Percentiles rank a stretch among this genome's conserved stretches.
Conservation (phyloP, 2,113 vertebrate genomes). For the Ameiurus melas region DNA sequence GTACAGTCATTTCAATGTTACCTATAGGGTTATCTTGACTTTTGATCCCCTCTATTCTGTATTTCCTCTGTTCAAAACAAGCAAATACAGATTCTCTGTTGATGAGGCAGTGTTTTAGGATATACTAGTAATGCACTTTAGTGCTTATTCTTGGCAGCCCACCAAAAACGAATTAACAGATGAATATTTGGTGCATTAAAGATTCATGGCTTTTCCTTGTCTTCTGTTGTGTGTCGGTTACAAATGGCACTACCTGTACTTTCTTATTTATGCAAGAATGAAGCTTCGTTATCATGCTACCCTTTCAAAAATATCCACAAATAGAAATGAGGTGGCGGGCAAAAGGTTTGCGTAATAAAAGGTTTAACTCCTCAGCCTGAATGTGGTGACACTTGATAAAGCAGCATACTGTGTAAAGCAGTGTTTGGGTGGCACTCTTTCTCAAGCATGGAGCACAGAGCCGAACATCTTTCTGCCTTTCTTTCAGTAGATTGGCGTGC, state of each 20-base stretch:
- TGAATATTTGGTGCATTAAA: constrained; percentile 46
- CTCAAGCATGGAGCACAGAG: neutral
- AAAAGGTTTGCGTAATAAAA: constrained; percentile 15
- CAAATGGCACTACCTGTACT: constrained; percentile 33
- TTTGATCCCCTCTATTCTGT: constrained; percentile 14
- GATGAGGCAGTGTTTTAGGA: constrained; percentile 39
- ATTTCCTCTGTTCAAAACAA: neutral
- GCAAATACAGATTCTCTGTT: constrained; percentile 37
- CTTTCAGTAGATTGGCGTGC: constrained; percentile 28
- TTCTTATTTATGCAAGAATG: constrained; percentile 6
- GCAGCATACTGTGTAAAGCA: constrained; percentile 22
- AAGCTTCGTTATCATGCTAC: neutral
- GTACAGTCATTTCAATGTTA: constrained; percentile 29
- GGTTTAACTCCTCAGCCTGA: constrained; percentile 18
- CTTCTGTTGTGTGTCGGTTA: constrained; percentile 27
- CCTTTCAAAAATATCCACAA: neutral
- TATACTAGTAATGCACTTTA: constrained; percentile 44
- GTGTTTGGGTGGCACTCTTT: constrained; percentile 25
- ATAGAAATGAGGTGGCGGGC: neutral
- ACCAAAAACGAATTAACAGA: constrained; percentile 51
- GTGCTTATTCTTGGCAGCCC: constrained; percentile 44
- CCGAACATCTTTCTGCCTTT: constrained; percentile 22
- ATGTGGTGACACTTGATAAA: constrained; percentile 20
- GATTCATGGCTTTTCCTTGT: constrained; percentile 44
- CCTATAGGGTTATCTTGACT: neutral